Percentiles rank a stretch among this genome's conserved stretches.
Conservation (phyloP, 2,888 invertebrate genomes). For the Margaritifera margaritifera region DNA sequence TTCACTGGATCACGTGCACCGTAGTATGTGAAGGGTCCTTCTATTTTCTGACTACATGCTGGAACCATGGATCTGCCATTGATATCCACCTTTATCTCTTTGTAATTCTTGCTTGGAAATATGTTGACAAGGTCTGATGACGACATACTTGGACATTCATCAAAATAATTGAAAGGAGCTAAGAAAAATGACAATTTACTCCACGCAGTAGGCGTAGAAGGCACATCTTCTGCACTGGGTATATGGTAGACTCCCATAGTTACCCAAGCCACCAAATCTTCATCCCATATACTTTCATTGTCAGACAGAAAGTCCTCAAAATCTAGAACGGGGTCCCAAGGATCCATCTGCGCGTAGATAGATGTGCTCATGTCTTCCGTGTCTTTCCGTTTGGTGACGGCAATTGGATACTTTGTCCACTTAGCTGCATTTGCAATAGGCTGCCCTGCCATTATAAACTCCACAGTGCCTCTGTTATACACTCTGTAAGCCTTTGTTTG, state of each 20-base stretch:
- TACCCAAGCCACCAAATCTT: slow-evolving; percentile 66
- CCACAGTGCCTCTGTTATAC: slow-evolving; percentile 33
- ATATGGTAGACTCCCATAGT: slow-evolving; percentile 61
- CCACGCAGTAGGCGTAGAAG: slow-evolving; percentile 59
- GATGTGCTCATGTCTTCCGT: slow-evolving; percentile 49
- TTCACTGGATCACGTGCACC: no score
- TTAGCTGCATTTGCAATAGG: slow-evolving; percentile 35
- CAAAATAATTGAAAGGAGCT: slow-evolving; percentile 64
- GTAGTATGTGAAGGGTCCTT: no score
- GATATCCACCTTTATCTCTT: no score
- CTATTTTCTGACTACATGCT: no score
- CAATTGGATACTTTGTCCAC: slow-evolving; percentile 57
- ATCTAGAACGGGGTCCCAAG: slow-evolving; percentile 52
- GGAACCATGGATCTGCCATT: no score
- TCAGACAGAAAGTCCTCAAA: slow-evolving; percentile 52
- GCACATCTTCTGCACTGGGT: slow-evolving; percentile 65
- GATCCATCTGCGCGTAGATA: slow-evolving; percentile 54
- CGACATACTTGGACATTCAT: slow-evolving; percentile 53
- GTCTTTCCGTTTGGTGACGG: slow-evolving; percentile 58
- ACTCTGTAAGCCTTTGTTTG: slow-evolving; percentile 49
- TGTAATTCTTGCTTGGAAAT: no score
- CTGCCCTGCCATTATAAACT: slow-evolving; percentile 41
- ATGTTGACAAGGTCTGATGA: slow-evolving; percentile 44
- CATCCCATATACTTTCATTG: slow-evolving; percentile 52
- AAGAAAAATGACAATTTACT: slow-evolving; percentile 56